Evolutionary conservation across 2,113 vertebrate genomes (phyloP).

Genomic region (Mugil cephalus): DNA sequence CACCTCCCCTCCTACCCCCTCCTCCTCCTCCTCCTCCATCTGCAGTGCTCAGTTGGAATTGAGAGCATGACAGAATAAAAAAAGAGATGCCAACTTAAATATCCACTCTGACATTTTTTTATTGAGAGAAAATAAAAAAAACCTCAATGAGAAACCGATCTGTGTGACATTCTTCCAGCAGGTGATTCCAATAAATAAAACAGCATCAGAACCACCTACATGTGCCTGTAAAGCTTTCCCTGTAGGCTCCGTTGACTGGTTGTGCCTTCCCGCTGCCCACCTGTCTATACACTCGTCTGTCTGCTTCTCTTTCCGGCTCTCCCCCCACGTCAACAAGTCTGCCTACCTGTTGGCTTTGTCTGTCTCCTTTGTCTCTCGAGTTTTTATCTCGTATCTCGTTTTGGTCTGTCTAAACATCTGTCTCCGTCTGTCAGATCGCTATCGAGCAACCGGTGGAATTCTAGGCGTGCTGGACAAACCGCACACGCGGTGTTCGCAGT

Average conservation of each 20-base stretch:
- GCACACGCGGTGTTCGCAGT: not conserved
- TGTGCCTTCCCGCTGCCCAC: conserved; percentile 30
- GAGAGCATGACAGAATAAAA: conserved; percentile 55
- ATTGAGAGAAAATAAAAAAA: conserved; percentile 18
- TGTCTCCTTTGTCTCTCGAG: not conserved
- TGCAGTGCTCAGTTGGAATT: conserved; percentile 66
- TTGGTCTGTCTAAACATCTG: not conserved
- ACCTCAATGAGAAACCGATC: conserved; percentile 17
- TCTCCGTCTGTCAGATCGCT: not conserved
- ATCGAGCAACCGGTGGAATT: not conserved
- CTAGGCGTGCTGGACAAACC: not conserved
- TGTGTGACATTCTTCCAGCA: conserved; percentile 24
- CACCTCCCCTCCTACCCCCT: not conserved
- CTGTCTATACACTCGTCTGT: not conserved
- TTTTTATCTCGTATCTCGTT: too few species aligned
- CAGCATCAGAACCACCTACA: conserved; percentile 59
- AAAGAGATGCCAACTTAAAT: conserved; percentile 51
- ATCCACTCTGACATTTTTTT: conserved; percentile 31
- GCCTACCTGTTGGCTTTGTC: conserved; percentile 19
- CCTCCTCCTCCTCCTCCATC: conserved; percentile 45
- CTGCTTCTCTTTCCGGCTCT: not conserved
- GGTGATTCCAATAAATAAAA: conserved; percentile 49
- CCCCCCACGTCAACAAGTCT: not conserved
- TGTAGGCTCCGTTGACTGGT: conserved; percentile 31
- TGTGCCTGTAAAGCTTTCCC: conserved; percentile 49